These are phyloP conservation scores for Drosophila orosa DNA, from an alignment of 1,140 invertebrate species.

Conservation along the genomic window DNA sequence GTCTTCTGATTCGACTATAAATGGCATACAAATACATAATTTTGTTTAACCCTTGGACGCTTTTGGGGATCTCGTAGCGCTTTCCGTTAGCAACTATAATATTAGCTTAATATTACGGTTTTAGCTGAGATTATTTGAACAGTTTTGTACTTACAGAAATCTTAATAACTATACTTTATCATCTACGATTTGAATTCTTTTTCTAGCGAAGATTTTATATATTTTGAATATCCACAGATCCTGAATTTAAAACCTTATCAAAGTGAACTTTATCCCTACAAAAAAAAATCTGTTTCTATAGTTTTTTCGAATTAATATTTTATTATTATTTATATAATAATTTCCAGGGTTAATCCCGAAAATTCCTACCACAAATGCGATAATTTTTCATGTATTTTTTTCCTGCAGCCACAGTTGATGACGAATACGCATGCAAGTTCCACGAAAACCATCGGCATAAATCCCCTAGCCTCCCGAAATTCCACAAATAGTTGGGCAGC, in stretches of 20 bases:
- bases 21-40: conserved; percentile 58
- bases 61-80: background rate
- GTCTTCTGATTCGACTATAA: conserved; percentile 60
- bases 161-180: background rate
- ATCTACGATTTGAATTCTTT: background rate
- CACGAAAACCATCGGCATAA: conserved; percentile 56
- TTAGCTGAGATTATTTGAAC: too few relatives aligned
- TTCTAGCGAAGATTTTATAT: background rate
- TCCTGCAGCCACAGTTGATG: conserved; percentile 48
- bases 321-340: too few relatives aligned
- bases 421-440: conserved; percentile 81
- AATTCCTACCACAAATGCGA: conserved; percentile 29
- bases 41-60: conserved; percentile 54
- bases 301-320: background rate
- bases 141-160: background rate
- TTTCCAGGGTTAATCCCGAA: conserved; percentile 36
- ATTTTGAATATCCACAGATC: background rate
- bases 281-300: background rate
- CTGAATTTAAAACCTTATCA: background rate
- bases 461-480: conserved; percentile 31
- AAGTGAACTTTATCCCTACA: background rate
- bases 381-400: conserved; percentile 46
- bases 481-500: conserved; percentile 63
- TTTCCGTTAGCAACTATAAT: background rate
- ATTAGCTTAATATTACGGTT: background rate